These are phyloP conservation scores for Cyclina sinensis DNA, from an alignment of 1,140 invertebrate genomes.

Conservation along the genomic window DNA sequence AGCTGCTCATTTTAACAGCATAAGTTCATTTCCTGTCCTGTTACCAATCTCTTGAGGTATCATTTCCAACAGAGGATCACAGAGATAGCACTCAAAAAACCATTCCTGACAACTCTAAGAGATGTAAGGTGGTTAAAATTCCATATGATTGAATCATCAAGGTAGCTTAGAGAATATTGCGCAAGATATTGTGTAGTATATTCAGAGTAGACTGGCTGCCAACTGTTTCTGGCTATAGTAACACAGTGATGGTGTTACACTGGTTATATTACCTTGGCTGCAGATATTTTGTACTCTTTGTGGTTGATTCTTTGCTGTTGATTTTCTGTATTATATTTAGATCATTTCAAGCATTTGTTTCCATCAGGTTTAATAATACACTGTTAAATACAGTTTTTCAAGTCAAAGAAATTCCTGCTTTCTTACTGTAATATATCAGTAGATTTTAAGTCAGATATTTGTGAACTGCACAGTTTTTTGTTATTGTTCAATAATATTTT, in stretches of 20 bases:
- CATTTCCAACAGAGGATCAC: not conserved
- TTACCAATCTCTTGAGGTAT: not conserved
- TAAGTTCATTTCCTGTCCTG: not conserved
- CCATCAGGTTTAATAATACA: too few species aligned
- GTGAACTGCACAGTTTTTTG: too few species aligned
- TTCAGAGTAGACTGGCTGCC: not conserved
- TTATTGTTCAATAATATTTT: too few species aligned
- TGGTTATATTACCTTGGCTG: not conserved
- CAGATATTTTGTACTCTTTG: too few species aligned
- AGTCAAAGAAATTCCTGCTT: too few species aligned
- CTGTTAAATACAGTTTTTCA: too few species aligned
- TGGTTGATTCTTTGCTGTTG: too few species aligned
- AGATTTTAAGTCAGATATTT: too few species aligned
- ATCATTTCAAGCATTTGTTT: too few species aligned
- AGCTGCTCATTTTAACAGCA: too few species aligned
- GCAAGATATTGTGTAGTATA: not conserved
- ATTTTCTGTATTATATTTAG: too few species aligned
- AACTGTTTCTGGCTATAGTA: not conserved
- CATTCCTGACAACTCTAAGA: conserved; percentile 21
- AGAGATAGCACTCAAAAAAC: not conserved
- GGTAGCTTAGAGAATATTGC: conserved; percentile 28
- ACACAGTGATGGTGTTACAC: not conserved
- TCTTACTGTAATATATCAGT: too few species aligned
- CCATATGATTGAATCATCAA: conserved; percentile 33
- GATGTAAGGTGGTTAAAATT: conserved; percentile 50